These are phyloP conservation scores for Myrmecobius fasciatus DNA, from an alignment of 2,113 vertebrate genomes.

Conservation along the genomic window DNA sequence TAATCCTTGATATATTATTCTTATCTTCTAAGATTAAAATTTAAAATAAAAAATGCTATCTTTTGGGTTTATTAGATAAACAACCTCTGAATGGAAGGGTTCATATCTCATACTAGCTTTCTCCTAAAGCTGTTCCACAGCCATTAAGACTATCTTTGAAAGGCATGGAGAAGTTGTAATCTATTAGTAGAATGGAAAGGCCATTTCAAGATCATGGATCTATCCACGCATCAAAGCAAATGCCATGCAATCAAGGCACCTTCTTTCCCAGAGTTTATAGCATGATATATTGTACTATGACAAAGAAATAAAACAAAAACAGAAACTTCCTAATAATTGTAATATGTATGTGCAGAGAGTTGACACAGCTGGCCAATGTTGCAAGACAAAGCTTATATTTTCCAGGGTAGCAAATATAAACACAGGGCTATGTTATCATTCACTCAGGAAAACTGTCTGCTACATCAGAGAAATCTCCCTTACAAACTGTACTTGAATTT, in stretches of 20 bases:
- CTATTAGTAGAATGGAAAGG: slow-evolving; percentile 7
- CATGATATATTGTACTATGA: background rate
- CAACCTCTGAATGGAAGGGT: background rate
- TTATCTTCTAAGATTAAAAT: background rate
- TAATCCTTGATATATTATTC: background rate
- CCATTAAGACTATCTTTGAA: background rate
- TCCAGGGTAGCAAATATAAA: background rate
- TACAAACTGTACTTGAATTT: background rate
- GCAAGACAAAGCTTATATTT: background rate
- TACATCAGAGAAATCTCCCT: background rate
- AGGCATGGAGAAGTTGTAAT: background rate
- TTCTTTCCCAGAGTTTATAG: background rate
- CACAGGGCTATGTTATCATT: background rate
- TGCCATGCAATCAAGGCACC: background rate
- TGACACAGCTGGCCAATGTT: background rate
- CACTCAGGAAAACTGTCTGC: background rate
- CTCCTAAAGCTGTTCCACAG: background rate
- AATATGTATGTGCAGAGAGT: background rate
- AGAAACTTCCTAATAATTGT: background rate
- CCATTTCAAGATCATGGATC: background rate
- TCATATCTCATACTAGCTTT: background rate
- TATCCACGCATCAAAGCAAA: background rate
- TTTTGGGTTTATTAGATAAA: background rate
- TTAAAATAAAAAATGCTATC: background rate
- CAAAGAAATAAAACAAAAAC: background rate